A percentile compares a stretch with the other conserved stretches of the same genome.
These are phyloP conservation scores for Columba guinea DNA, from an alignment of 2,797 vertebrate species.

Conservation along the genomic window DNA sequence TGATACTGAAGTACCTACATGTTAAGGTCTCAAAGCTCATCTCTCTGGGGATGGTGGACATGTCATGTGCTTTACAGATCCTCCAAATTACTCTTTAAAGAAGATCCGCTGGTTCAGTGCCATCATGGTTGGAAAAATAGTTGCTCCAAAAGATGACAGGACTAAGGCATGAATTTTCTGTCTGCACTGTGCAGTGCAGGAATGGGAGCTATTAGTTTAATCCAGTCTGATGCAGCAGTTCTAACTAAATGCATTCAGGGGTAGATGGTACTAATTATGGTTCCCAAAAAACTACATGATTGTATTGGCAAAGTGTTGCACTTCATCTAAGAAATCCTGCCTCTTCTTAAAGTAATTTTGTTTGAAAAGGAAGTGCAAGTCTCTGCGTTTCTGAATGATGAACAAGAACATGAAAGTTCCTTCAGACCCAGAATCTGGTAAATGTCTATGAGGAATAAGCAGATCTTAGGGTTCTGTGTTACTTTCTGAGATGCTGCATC, in stretches of 20 bases:
- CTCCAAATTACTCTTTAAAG: not conserved
- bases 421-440: not conserved
- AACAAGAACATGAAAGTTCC: not conserved
- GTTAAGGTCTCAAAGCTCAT: not conserved
- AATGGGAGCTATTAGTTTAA: not conserved
- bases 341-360: not conserved
- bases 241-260: not conserved
- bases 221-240: not conserved
- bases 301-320: not conserved
- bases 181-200: accelerated
- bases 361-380: not conserved
- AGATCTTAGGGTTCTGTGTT: not conserved
- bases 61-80: not conserved
- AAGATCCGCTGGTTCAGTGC: accelerated
- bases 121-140: not conserved
- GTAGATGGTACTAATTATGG: not conserved
- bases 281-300: not conserved
- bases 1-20: not conserved
- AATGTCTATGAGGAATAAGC: not conserved
- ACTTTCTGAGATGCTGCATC: not conserved
- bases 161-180: not conserved
- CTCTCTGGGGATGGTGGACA: not conserved
- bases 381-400: not conserved
- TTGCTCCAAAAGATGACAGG: not conserved
- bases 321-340: not conserved